Conservation (phyloP, 2,797 vertebrate species). For the Rhabdomys pumilio region DNA sequence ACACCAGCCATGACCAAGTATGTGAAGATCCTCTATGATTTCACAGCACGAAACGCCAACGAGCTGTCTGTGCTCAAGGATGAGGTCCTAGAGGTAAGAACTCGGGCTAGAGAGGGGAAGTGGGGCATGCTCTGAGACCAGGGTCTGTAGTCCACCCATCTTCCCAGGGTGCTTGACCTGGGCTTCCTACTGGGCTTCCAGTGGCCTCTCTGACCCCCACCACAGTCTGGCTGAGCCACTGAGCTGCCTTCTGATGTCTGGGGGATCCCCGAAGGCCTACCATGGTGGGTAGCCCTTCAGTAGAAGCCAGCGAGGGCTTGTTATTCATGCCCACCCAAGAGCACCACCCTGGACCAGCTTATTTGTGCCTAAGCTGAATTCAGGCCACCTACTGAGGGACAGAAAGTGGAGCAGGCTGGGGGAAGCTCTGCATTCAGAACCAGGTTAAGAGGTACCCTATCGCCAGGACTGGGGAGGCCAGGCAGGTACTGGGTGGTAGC, state of each 20-base stretch:
- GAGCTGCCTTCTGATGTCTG: not conserved
- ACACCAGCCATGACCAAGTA: conserved; percentile 89
- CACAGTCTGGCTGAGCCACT: not conserved
- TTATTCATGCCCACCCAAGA: not conserved
- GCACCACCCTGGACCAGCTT: not conserved
- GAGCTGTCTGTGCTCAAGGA: conserved; percentile 98
- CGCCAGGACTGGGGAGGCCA: not conserved
- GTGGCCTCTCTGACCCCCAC: not conserved
- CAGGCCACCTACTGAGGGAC: conserved; percentile 37
- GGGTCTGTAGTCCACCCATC: rapidly evolving
- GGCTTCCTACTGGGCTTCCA: not conserved
- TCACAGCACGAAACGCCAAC: conserved; percentile 95
- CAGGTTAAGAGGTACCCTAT: not conserved
- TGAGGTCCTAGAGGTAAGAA: conserved; percentile 95
- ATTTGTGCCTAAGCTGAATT: conserved; percentile 15
- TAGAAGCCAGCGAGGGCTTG: not conserved
- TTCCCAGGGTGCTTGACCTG: not conserved
- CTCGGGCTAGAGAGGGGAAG: not conserved
- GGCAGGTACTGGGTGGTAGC: not conserved
- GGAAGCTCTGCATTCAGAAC: not conserved
- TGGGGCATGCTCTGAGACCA: not conserved
- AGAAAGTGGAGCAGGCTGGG: conserved; percentile 46
- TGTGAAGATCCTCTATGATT: conserved; percentile 96
- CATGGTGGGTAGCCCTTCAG: not conserved
- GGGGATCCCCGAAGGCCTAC: not conserved